phyloP scores from a whole-genome alignment of 2,797 vertebrate genomes.

The Pseudochromis fuscus region DNA sequence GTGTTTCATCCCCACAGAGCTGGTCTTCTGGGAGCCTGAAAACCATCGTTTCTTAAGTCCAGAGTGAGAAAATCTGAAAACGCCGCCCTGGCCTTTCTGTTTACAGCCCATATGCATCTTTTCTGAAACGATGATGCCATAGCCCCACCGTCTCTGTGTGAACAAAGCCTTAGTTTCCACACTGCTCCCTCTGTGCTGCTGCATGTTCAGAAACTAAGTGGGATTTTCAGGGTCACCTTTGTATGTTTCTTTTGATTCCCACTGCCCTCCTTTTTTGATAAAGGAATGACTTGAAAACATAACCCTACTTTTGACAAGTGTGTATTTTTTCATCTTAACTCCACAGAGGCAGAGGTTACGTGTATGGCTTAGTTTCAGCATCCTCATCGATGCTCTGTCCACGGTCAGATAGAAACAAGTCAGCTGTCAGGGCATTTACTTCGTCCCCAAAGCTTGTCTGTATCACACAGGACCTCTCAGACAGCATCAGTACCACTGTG shows the following conservation, averaged over 20 bases:
- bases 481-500: slow-evolving; percentile 2
- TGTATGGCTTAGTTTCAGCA: background rate
- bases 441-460: slow-evolving; percentile 5
- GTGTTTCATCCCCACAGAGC: no score
- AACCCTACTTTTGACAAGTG: background rate
- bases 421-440: background rate
- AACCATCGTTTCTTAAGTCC: no score
- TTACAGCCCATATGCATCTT: no score
- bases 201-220: background rate
- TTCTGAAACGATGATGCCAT: no score
- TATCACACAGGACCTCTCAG: background rate
- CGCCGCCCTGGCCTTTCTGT: no score
- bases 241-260: background rate
- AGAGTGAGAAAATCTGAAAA: no score
- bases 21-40: no score
- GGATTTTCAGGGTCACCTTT: background rate
- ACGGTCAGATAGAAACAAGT: slow-evolving; percentile 7
- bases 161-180: background rate
- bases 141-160: no score
- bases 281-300: background rate
- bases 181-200: background rate
- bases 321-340: background rate
- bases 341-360: background rate
- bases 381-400: slow-evolving; percentile 5
- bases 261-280: background rate